Evolutionary conservation across 2,888 invertebrate genomes (phyloP).

Genomic region (Epirrhoe tristata): DNA sequence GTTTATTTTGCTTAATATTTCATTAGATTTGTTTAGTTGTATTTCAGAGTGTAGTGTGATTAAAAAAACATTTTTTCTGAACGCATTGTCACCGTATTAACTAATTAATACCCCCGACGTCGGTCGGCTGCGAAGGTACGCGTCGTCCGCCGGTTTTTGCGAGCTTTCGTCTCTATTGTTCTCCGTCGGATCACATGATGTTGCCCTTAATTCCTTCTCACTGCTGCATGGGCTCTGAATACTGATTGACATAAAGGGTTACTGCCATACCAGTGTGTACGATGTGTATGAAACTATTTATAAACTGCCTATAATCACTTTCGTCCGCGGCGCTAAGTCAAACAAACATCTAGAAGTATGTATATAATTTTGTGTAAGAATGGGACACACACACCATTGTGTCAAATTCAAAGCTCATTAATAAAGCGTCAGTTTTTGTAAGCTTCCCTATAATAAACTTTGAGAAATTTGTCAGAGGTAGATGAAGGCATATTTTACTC

Average conservation of each 20-base stretch:
- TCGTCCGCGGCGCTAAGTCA: not conserved
- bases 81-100: constrained; percentile 74
- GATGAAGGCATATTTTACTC: constrained; percentile 27
- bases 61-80: constrained; percentile 41
- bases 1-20: not conserved
- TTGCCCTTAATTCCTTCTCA: constrained; percentile 81
- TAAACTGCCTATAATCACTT: constrained; percentile 4
- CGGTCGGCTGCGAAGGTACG: constrained; percentile 62
- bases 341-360: not conserved
- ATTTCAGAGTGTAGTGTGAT: constrained; percentile 12
- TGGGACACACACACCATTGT: not conserved
- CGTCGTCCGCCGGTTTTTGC: constrained; percentile 74
- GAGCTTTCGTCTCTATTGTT: constrained; percentile 76
- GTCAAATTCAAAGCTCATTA: not conserved
- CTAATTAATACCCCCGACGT: constrained; percentile 76
- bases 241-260: constrained; percentile 65
- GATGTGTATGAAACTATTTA: constrained; percentile 19
- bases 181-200: constrained; percentile 78
- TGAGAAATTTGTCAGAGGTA: constrained; percentile 9
- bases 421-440: not conserved
- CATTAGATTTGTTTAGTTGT: not conserved
- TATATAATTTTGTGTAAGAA: not conserved
- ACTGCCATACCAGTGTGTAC: constrained; percentile 43
- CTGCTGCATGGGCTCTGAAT: constrained; percentile 77
- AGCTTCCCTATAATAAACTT: constrained; percentile 5